Conservation (phyloP, 2,113 vertebrate species). For the Camelus dromedarius region DNA sequence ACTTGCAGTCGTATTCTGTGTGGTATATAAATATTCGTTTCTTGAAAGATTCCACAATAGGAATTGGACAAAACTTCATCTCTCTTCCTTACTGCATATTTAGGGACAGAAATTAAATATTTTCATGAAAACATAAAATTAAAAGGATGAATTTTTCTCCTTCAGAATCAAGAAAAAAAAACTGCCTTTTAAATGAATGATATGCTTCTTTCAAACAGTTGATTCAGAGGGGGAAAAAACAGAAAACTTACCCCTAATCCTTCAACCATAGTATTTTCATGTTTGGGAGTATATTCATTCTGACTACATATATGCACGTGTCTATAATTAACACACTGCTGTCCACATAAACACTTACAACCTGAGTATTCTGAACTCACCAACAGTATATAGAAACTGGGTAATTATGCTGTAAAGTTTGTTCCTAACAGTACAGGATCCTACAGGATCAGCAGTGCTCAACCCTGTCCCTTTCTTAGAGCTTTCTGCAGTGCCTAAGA, state of each 20-base stretch:
- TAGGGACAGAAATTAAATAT: background rate
- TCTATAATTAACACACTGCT: background rate
- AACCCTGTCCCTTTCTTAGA: background rate
- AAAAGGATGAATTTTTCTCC: conserved; percentile 1
- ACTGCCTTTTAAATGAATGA: background rate
- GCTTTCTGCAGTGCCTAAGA: background rate
- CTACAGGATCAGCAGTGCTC: background rate
- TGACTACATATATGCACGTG: background rate
- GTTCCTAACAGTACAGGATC: background rate
- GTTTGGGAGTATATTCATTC: background rate
- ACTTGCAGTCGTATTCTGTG: background rate
- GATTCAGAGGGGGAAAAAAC: background rate
- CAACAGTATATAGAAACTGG: background rate
- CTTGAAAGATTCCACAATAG: conserved; percentile 12
- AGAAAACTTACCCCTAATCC: background rate
- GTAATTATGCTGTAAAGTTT: background rate
- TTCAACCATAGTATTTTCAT: background rate
- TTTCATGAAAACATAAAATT: background rate
- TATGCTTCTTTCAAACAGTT: background rate
- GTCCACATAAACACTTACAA: background rate
- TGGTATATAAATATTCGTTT: background rate
- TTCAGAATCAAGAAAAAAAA: background rate
- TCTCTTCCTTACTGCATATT: background rate
- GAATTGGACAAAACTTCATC: background rate
- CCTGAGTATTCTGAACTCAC: background rate